Base-by-base conservation (phyloP, 2,797 vertebrate species). In the Botia kubotai region DNA sequence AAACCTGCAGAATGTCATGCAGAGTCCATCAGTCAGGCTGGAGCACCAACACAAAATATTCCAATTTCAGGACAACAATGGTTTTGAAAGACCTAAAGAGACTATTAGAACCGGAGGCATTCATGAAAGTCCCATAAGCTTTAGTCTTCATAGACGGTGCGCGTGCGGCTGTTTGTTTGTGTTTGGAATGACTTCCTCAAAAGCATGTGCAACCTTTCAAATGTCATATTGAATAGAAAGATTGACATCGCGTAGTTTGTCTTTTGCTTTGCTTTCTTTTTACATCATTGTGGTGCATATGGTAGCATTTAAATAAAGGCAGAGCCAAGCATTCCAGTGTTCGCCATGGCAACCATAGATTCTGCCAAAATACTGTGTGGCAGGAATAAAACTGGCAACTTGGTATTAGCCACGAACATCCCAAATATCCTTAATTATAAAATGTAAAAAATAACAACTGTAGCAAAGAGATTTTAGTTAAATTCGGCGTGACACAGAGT, bases 31-130 rank as follows among this genome's bases (percentile, higher is more conserved):
- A 83, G 85, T 89, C 85, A 87, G 81, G 52, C 77, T 87, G 90
- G 90, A 86, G 89, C 89, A 85, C 92, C 90, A 91, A 86, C 90
- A 89, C 90, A 89, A 92, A 92, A 90, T 92, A 91, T 93, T 93
- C 79, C 78, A 83, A 92, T 93, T 92, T 91, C 86, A 87, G 90
- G 89, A 92, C 90, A 89, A 91, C 90, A 89, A 92, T 89, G 90
- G 87, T 89, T 91, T 82, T 86, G 72, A 57, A 89, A 91, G 89
- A 92, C 90, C 92, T 94, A 90, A 90, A 90, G 90, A 91, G 92
- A 89, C 90, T 89, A 89, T 87, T 93, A 92, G 91, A 91, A 55
- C 91, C 48, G 60, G 10, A 84, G 62, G 77, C 83, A 80, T 80
- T 83, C 80, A 85, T 83, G 80, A 82, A 80, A 86, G 77, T 63